Evolutionary conservation across 1,140 invertebrate species (phyloP).

Genomic region (Stegodyphus dumicola): DNA sequence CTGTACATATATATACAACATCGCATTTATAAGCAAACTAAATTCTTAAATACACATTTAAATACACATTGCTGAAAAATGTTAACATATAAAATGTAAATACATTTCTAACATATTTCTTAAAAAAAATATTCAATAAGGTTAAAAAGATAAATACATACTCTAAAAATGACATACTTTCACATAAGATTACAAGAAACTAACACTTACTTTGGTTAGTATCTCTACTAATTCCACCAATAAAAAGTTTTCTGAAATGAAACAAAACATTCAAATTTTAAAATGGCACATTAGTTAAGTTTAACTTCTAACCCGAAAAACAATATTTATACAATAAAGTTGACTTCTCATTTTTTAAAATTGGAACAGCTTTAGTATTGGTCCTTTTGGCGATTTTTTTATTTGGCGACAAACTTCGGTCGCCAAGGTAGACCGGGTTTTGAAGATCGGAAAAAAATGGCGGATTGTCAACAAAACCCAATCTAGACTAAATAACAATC

Average conservation of each 20-base stretch:
- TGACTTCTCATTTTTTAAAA: too few relatives aligned
- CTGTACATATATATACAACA: not conserved
- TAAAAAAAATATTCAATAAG: not conserved
- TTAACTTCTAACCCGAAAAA: not conserved
- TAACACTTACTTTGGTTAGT: slow-evolving; percentile 58
- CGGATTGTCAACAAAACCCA: too few relatives aligned
- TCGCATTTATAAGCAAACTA: not conserved
- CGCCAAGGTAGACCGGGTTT: too few relatives aligned
- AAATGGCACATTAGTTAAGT: not conserved
- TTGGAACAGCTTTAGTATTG: too few relatives aligned
- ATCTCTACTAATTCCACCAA: slow-evolving; percentile 62
- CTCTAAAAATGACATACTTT: not conserved
- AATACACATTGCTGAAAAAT: not conserved
- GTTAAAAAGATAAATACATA: not conserved
- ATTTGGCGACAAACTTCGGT: too few relatives aligned
- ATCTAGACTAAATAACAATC: too few relatives aligned
- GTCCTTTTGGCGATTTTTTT: too few relatives aligned
- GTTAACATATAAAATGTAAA: not conserved
- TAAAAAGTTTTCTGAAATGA: slow-evolving; percentile 61
- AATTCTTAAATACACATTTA: not conserved
- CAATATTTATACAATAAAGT: too few relatives aligned
- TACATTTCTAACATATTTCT: not conserved
- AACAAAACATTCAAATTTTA: not conserved
- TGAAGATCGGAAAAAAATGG: too few relatives aligned
- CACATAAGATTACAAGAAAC: too few relatives aligned